phyloP scores from a whole-genome alignment of 1,140 invertebrate genomes.

The Pentalonia nigronervosa region DNA sequence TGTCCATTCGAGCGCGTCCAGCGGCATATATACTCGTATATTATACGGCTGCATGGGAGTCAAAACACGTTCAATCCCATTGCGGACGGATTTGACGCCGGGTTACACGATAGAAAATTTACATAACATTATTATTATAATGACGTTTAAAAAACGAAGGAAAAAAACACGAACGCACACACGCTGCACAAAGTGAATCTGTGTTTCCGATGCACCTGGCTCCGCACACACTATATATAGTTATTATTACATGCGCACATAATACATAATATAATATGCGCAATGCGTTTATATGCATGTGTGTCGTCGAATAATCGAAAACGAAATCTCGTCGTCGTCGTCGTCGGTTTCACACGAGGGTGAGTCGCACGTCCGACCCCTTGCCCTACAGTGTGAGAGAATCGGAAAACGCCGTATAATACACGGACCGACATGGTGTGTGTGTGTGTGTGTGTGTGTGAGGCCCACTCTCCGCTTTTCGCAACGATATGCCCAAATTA shows the following conservation, averaged over 20 bases:
- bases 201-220: constrained; percentile 31
- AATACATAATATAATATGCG: neutral
- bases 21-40: neutral
- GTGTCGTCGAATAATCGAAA: constrained; percentile 40
- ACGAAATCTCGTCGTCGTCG: constrained; percentile 30
- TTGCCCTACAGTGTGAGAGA: neutral
- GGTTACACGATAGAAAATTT: constrained; percentile 25
- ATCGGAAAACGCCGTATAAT: neutral
- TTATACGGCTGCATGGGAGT: neutral
- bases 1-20: constrained; percentile 3
- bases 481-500: constrained; percentile 36
- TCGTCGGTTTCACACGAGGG: constrained; percentile 31
- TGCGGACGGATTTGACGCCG: constrained; percentile 10
- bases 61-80: constrained; percentile 43
- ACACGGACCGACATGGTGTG: neutral
- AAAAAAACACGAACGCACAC: neutral
- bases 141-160: constrained; percentile 24
- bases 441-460: neutral
- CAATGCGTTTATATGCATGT: neutral
- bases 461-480: neutral
- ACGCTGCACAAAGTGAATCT: neutral
- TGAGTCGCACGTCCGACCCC: neutral
- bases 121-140: constrained; percentile 2
- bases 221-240: neutral
- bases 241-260: neutral